A percentile compares a stretch with the other conserved stretches of the same genome.
Conservation (phyloP, 2,888 invertebrate genomes). For the Conus canariensis region DNA sequence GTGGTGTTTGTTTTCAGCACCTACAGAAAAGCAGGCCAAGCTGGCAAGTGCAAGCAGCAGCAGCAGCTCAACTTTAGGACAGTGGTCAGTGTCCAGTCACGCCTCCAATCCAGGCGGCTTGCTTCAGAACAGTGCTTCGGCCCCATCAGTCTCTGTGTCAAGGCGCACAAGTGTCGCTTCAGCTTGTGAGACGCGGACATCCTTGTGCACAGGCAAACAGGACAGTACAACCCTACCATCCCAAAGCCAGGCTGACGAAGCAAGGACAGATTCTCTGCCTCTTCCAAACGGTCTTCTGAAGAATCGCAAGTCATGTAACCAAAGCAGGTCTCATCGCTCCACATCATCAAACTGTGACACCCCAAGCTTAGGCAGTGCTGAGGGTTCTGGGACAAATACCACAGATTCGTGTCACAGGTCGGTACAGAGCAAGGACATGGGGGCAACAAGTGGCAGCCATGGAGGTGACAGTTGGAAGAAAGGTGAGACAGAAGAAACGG, state of each 20-base stretch:
- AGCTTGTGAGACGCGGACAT: not conserved
- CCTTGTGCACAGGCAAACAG: not conserved
- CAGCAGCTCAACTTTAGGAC: constrained; percentile 9
- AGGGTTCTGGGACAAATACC: not conserved
- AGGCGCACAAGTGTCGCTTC: not conserved
- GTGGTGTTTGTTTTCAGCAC: constrained; percentile 8
- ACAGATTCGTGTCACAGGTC: not conserved
- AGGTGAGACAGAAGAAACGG: too few relatives aligned
- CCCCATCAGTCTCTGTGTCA: not conserved
- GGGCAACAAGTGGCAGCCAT: too few relatives aligned
- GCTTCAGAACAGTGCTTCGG: not conserved
- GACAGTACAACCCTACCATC: not conserved
- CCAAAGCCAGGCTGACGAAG: not conserved
- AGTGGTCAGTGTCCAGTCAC: constrained; percentile 15
- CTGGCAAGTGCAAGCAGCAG: constrained; percentile 20
- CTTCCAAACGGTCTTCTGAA: not conserved
- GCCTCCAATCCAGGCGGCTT: not conserved
- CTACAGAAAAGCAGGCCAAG: constrained; percentile 27
- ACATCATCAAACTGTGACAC: not conserved
- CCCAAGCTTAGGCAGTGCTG: not conserved
- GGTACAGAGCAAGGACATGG: not conserved
- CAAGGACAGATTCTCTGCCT: not conserved
- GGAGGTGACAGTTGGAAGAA: not conserved
- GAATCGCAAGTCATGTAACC: not conserved
- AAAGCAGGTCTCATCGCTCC: not conserved